Conservation (phyloP, 2,888 invertebrate genomes). For the Dicranocentrus wangi region DNA sequence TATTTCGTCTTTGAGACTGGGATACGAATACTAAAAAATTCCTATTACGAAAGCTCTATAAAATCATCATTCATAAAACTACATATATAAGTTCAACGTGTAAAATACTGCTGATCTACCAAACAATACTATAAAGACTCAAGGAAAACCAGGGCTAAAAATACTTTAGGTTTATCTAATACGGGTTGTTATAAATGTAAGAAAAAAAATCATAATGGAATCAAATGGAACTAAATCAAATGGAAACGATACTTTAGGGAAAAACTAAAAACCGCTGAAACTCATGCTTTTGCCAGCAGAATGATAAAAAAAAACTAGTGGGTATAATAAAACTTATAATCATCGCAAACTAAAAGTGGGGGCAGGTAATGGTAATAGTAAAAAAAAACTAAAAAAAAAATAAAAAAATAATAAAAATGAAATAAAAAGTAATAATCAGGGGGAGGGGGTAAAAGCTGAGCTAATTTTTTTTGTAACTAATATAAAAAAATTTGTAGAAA, state of each 20-base stretch:
- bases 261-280: background rate
- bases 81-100: too few relatives aligned
- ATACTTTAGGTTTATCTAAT: background rate
- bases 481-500: too few relatives aligned
- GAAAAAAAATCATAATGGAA: background rate
- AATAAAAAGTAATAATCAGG: conserved; percentile 24
- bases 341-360: conserved; percentile 15
- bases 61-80: too few relatives aligned
- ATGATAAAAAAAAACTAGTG: too few relatives aligned
- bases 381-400: conserved; percentile 16
- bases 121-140: too few relatives aligned
- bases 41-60: too few relatives aligned
- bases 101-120: too few relatives aligned
- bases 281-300: background rate
- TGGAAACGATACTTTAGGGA: background rate
- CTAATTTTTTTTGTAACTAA: too few relatives aligned
- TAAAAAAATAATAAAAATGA: conserved; percentile 28
- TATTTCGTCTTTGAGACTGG: too few relatives aligned
- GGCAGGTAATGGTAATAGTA: background rate
- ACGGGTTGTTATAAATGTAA: background rate
- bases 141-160: too few relatives aligned
- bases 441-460: too few relatives aligned
- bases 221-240: background rate
- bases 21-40: too few relatives aligned
- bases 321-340: background rate